phyloP scores from a whole-genome alignment of 2,797 vertebrate genomes.

The Paramormyrops hopkinsi region DNA sequence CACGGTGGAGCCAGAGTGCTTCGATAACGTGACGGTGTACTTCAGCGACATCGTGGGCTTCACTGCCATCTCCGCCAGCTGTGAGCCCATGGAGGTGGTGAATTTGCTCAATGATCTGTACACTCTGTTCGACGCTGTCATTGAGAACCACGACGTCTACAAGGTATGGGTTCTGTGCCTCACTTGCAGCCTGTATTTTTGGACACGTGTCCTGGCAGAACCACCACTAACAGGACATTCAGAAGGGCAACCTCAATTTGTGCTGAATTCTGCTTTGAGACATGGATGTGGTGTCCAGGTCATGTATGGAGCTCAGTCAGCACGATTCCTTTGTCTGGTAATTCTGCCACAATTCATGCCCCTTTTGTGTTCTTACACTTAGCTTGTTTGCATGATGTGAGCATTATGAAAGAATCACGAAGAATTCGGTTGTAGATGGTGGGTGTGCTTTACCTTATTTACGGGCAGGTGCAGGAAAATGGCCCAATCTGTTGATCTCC shows the following conservation, averaged over 20 bases:
- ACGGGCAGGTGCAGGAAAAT: neutral
- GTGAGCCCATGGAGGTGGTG: constrained; percentile 71
- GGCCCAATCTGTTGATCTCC: neutral
- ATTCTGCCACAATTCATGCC: neutral
- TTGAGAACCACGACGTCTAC: constrained; percentile 69
- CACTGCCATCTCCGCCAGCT: constrained; percentile 53
- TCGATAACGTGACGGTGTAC: constrained; percentile 57
- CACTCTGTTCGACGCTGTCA: constrained; percentile 67
- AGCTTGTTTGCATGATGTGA: neutral
- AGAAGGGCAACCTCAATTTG: neutral
- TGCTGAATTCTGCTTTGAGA: neutral
- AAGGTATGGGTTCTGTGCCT: constrained; percentile 47
- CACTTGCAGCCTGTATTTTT: neutral
- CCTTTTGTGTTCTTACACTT: neutral
- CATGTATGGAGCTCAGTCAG: neutral
- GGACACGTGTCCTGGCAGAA: neutral
- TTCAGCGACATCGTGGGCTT: neutral
- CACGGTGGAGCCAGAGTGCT: constrained; percentile 60
- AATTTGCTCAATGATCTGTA: constrained; percentile 72
- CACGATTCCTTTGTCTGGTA: neutral
- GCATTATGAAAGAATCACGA: neutral
- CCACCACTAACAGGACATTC: neutral
- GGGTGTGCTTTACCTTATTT: neutral
- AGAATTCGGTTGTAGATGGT: neutral
- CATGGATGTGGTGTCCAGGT: neutral